Evolutionary conservation across 2,797 vertebrate genomes (phyloP), one percentile per base, ranked within the genome.

Genomic region (Knipowitschia caucasica): DNA sequence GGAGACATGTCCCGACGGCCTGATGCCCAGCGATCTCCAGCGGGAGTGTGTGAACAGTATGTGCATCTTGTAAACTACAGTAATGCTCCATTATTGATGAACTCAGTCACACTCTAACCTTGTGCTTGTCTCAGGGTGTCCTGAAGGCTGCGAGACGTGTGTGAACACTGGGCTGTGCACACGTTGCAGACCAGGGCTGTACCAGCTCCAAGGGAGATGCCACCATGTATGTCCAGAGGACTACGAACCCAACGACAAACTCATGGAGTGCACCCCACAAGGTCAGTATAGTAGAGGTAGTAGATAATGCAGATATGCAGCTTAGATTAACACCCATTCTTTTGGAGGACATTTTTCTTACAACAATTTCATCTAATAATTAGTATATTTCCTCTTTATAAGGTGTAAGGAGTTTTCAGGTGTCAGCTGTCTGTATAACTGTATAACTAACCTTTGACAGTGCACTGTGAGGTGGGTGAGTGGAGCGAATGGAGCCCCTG

Each of bases 401-500:
- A 35, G 12, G 3, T 50, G 30, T 50, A 23, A 35, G 34, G 33
- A 25, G 25, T 17, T 36, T 36, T 17, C 49, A 17, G 15, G 26
- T 36, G 33, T 20, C 9, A 27, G 2, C 34, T 39, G 3, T 26
- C 14, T 44, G 23, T 17, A 24, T 21, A 43, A 2, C 21, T 23
- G 35, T 34, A n/a, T n/a, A n/a, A 56, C 14, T 31, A 56, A 7
- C 46, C 6, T 14, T 6, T 64, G 15, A 29, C 89, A 99, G 97
- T 95, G 88, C 94, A 97, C 88, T 99, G 97, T 54, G 91, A 94
- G 77, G 88, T 94, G 79, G 90, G 88, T 8, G 93, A 95, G 50
- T 99, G 97, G 97, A 91, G 92, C 43, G 88, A 91, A 9, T 99
- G 97, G 97, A 92, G 92, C 73, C 83, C 92, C 49, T 99, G 97